A percentile compares a stretch with the other conserved stretches of the same genome.
phyloP scores from a whole-genome alignment of 2,113 vertebrate species.

The Ameiurus melas region DNA sequence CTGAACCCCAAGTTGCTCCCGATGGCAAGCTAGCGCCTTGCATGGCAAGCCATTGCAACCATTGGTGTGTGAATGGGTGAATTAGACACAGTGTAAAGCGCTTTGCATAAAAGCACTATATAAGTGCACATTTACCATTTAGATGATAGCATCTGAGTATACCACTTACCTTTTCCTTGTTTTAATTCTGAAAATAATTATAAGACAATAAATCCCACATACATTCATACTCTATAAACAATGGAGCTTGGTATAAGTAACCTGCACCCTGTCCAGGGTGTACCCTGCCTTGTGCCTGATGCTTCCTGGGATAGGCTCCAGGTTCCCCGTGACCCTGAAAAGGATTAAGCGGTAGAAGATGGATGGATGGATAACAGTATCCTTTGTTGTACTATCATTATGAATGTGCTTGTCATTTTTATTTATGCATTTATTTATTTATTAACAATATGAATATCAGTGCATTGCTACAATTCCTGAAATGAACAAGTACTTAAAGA shows the following conservation, averaged over 20 bases:
- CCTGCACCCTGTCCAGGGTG: neutral
- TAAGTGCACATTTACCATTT: too few relatives aligned
- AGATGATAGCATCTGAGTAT: constrained; percentile 36
- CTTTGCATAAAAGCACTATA: too few relatives aligned
- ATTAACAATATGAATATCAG: constrained; percentile 25
- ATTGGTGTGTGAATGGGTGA: too few relatives aligned
- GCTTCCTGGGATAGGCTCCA: too few relatives aligned
- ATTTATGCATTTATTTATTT: constrained; percentile 19
- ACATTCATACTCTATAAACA: constrained; percentile 54
- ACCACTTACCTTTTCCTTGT: constrained; percentile 33
- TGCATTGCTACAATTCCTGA: constrained; percentile 18
- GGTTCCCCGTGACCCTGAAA: too few relatives aligned
- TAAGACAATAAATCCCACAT: constrained; percentile 59
- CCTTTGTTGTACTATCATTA: neutral
- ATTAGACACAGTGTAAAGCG: too few relatives aligned
- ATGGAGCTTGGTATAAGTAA: constrained; percentile 49
- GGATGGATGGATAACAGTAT: constrained; percentile 8
- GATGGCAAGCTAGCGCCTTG: too few relatives aligned
- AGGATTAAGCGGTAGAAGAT: too few relatives aligned
- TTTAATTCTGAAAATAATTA: constrained; percentile 60
- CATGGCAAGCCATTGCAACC: too few relatives aligned
- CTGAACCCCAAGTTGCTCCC: too few relatives aligned
- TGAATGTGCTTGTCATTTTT: neutral
- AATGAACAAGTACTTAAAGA: constrained; percentile 52
- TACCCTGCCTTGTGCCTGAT: too few relatives aligned